phyloP scores from a whole-genome alignment of 2,797 vertebrate genomes.

The Pseudotriccus pelzelni region DNA sequence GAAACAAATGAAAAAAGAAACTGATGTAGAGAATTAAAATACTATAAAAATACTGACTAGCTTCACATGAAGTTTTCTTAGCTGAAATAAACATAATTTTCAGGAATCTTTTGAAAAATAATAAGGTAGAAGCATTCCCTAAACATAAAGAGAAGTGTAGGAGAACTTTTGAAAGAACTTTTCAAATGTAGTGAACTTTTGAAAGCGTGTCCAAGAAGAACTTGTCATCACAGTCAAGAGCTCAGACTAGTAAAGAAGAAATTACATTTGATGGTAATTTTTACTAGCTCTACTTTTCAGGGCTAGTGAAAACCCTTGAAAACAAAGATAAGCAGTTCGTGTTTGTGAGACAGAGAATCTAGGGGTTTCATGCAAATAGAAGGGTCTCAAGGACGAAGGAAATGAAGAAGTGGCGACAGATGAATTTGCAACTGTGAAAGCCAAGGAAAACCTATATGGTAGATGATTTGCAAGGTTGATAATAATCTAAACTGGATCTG shows the following conservation, averaged over 20 bases:
- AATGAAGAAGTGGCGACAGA: rapidly evolving
- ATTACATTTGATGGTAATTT: neutral
- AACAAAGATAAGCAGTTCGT: neutral
- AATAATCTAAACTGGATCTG: neutral
- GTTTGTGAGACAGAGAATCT: neutral
- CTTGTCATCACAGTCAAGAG: neutral
- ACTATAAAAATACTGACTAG: neutral
- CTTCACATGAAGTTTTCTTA: neutral
- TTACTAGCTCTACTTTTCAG: neutral
- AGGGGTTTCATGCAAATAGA: neutral
- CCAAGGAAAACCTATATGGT: neutral
- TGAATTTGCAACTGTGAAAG: neutral
- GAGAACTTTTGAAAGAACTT: neutral
- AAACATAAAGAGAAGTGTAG: neutral
- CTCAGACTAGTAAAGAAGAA: neutral
- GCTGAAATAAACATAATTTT: neutral
- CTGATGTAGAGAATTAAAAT: neutral
- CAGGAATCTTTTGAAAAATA: neutral
- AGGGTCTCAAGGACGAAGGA: neutral
- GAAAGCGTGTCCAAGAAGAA: neutral
- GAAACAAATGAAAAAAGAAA: neutral
- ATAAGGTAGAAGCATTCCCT: neutral
- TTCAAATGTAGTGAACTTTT: too few relatives aligned
- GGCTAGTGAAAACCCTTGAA: neutral
- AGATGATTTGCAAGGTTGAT: neutral